Conservation (phyloP, 2,113 vertebrate species). For the Poeciliopsis turrubarensis region DNA sequence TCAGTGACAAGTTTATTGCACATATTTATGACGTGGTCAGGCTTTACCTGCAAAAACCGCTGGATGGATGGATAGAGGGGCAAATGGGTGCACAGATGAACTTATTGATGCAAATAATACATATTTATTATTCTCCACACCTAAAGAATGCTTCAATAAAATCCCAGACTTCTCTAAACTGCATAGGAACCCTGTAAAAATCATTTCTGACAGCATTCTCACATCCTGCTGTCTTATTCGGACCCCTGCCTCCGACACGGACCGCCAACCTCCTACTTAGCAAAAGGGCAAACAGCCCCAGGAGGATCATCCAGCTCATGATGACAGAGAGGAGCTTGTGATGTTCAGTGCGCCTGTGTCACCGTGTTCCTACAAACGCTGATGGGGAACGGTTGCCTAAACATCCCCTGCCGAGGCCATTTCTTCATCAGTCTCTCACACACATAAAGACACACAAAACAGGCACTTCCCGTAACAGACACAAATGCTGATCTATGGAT, state of each 20-base stretch:
- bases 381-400: slow-evolving; percentile 12
- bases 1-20: not conserved
- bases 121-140: not conserved
- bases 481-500: slow-evolving; percentile 27
- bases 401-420: slow-evolving; percentile 32
- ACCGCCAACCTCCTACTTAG: slow-evolving; percentile 46
- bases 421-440: slow-evolving; percentile 17
- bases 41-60: not conserved
- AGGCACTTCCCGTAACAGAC: slow-evolving; percentile 16
- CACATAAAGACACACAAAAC: slow-evolving; percentile 15
- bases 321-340: slow-evolving; percentile 50
- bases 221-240: slow-evolving; percentile 55
- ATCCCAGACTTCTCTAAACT: not conserved
- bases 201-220: slow-evolving; percentile 29
- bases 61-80: not conserved
- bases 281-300: slow-evolving; percentile 68
- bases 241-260: slow-evolving; percentile 50
- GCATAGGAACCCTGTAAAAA: slow-evolving; percentile 16
- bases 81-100: not conserved
- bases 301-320: slow-evolving; percentile 60
- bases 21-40: not conserved
- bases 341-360: slow-evolving; percentile 48
- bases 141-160: not conserved
- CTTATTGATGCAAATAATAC: not conserved
- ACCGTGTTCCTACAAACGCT: slow-evolving; percentile 24